Conservation (phyloP, 2,113 vertebrate genomes). For the Chionomys nivalis region DNA sequence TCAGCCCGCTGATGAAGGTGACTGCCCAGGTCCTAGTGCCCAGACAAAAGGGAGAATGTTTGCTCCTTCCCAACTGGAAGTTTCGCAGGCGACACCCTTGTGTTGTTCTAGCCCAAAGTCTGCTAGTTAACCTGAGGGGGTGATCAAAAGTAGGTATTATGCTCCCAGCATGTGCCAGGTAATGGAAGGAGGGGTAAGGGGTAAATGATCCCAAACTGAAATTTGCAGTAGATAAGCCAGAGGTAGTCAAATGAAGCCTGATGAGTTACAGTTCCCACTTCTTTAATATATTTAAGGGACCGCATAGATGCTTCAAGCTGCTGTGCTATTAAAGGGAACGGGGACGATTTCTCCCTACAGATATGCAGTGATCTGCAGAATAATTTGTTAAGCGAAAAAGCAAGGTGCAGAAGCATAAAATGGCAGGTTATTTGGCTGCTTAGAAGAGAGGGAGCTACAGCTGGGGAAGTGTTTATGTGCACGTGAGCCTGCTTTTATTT, state of each 20-base stretch:
- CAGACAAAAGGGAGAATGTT: conserved; percentile 2
- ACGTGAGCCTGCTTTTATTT: neutral
- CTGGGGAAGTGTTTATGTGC: neutral
- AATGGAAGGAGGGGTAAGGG: neutral
- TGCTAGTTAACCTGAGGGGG: neutral
- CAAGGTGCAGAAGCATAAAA: neutral
- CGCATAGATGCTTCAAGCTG: neutral
- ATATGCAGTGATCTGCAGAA: neutral
- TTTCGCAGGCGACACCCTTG: neutral
- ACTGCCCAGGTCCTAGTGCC: neutral
- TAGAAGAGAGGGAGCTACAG: neutral
- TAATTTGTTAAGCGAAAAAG: conserved; percentile 12
- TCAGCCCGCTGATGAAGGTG: neutral
- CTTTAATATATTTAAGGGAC: conserved; percentile 26
- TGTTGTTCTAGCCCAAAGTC: neutral
- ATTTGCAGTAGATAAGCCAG: conserved; percentile 17
- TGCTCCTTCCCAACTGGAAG: neutral
- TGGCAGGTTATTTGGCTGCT: neutral
- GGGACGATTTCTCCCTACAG: neutral
- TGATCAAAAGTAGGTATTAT: neutral
- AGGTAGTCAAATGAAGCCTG: conserved; percentile 31
- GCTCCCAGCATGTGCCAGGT: neutral
- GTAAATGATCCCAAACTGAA: neutral
- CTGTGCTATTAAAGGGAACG: neutral
- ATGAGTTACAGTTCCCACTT: conserved; percentile 20